phyloP scores from a whole-genome alignment of 2,888 invertebrate species.

The Coleophora deauratella region DNA sequence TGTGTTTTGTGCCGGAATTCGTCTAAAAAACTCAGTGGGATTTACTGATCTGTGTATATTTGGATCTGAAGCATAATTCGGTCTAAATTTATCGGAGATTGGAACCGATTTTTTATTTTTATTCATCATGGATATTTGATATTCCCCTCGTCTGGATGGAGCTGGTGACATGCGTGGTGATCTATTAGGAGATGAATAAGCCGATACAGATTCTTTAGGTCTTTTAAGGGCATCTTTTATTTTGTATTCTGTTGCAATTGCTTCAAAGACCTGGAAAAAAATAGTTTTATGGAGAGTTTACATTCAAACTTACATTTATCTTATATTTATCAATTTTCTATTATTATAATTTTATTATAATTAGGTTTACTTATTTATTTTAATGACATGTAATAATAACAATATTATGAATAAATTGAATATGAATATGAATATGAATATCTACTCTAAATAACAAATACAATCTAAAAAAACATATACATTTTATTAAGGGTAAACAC shows the following conservation, averaged over 20 bases:
- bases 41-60: conserved; percentile 42
- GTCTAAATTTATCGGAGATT: conserved; percentile 39
- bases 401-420: too few relatives aligned
- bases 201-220: conserved; percentile 35
- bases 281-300: too few relatives aligned
- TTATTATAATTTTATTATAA: too few relatives aligned
- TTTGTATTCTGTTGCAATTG: conserved; percentile 61
- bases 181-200: conserved; percentile 41
- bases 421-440: too few relatives aligned
- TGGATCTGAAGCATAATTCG: conserved; percentile 48
- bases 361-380: too few relatives aligned
- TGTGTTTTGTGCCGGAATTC: conserved; percentile 15
- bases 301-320: too few relatives aligned
- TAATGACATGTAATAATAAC: too few relatives aligned
- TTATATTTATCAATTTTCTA: too few relatives aligned
- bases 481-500: too few relatives aligned
- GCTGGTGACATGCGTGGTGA: conserved; percentile 49
- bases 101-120: conserved; percentile 40
- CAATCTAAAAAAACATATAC: too few relatives aligned
- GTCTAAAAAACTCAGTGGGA: conserved; percentile 13
- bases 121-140: conserved; percentile 54
- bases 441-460: too few relatives aligned
- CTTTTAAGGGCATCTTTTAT: conserved; percentile 41
- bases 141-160: conserved; percentile 41
- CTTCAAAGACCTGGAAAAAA: conserved; percentile 55